phyloP scores from a whole-genome alignment of 2,113 vertebrate species.

The Toxotes jaculatrix region DNA sequence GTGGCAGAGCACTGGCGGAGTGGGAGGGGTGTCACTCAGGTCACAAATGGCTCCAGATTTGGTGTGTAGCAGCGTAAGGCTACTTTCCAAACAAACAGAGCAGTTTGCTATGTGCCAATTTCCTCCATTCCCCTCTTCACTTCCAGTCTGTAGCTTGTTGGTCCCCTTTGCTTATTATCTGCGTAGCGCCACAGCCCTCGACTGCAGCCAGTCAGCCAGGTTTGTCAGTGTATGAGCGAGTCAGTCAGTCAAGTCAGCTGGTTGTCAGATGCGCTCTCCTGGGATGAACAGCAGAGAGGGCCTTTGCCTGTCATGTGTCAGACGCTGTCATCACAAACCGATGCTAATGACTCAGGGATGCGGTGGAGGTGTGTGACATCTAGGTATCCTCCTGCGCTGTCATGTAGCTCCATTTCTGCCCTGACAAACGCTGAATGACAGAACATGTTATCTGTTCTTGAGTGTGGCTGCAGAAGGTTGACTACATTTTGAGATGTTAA shows the following conservation, averaged over 20 bases:
- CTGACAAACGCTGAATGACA: constrained; percentile 57
- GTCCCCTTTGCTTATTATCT: constrained; percentile 39
- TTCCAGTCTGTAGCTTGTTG: constrained; percentile 41
- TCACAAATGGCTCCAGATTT: constrained; percentile 27
- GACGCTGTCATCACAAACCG: constrained; percentile 67
- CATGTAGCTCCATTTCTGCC: constrained; percentile 31
- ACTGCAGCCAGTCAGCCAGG: constrained; percentile 44
- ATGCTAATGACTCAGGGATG: constrained; percentile 65
- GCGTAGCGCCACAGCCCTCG: neutral
- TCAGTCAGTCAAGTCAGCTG: constrained; percentile 49
- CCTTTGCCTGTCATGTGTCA: constrained; percentile 68
- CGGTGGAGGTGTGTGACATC: constrained; percentile 42
- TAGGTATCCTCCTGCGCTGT: constrained; percentile 46
- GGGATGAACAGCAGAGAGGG: constrained; percentile 53
- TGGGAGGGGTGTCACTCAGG: neutral
- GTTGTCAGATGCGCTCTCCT: constrained; percentile 61
- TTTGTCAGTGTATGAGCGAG: constrained; percentile 54
- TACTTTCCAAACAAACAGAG: constrained; percentile 38
- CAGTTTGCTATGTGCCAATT: constrained; percentile 4
- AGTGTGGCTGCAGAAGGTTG: constrained; percentile 24
- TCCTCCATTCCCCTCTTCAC: neutral
- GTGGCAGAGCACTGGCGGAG: neutral
- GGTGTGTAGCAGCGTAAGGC: neutral
- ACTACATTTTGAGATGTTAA: constrained; percentile 61
- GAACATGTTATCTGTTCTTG: constrained; percentile 51